Conservation (phyloP, 2,797 vertebrate species). For the Sebastolobus altivelis region DNA sequence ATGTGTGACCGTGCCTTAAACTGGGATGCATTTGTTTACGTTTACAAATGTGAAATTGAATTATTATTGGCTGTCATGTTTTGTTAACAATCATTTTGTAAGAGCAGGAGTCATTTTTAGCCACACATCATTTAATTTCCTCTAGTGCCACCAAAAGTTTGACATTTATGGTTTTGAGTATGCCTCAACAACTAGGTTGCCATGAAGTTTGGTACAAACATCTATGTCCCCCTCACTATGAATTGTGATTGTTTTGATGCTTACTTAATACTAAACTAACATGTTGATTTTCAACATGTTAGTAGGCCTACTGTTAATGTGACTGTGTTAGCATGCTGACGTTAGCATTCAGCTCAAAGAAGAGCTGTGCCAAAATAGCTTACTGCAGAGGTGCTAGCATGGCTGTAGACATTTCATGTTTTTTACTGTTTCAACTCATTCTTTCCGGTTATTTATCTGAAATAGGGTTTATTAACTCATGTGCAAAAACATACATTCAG, state of each 20-base stretch:
- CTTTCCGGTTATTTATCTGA: background rate
- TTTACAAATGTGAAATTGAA: too few species aligned
- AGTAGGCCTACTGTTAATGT: background rate
- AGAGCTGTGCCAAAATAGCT: background rate
- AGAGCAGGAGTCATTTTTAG: background rate
- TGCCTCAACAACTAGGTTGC: background rate
- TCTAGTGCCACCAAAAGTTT: background rate
- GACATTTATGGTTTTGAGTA: background rate
- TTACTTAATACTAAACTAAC: too few species aligned
- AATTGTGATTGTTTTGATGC: background rate
- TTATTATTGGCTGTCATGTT: too few species aligned
- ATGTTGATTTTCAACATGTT: background rate
- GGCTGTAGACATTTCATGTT: background rate
- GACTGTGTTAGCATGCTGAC: background rate
- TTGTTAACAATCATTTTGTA: background rate
- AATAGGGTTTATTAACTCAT: background rate
- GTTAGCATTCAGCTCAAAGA: background rate
- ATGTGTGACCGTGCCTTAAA: too few species aligned
- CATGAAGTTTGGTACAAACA: background rate
- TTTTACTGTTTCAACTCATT: background rate
- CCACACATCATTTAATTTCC: background rate
- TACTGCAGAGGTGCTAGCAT: background rate
- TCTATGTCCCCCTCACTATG: background rate
- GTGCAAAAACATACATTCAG: background rate
- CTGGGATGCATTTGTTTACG: too few species aligned